phyloP scores from a whole-genome alignment of 2,113 vertebrate species.

The Paramisgurnus dabryanus region DNA sequence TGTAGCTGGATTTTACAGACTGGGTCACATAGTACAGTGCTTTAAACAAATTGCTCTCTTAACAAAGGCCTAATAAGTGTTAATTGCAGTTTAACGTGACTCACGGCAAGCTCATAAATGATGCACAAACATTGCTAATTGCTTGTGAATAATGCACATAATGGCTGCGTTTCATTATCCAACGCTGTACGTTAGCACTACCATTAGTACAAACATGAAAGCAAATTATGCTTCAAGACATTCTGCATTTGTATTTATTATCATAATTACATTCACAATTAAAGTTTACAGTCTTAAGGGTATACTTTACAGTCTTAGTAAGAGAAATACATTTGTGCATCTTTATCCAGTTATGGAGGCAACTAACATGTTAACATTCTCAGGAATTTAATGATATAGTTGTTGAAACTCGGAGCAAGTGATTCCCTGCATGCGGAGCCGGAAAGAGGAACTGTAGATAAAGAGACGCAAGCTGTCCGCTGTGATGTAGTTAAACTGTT shows the following conservation, averaged over 20 bases:
- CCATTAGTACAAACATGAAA: constrained; percentile 5
- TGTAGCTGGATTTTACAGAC: no score
- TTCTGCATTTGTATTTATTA: not conserved
- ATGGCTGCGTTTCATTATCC: constrained; percentile 18
- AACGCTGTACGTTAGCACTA: not conserved
- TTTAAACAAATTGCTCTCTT: constrained; percentile 12
- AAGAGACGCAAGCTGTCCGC: constrained; percentile 47
- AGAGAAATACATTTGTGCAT: no score
- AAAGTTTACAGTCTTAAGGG: no score
- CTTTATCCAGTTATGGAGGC: no score
- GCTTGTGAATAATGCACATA: constrained; percentile 34
- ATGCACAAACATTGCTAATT: constrained; percentile 13
- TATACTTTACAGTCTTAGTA: no score
- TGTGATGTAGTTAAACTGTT: constrained; percentile 56
- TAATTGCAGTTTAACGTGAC: not conserved
- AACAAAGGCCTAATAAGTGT: constrained; percentile 3
- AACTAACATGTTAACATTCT: not conserved
- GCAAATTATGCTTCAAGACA: not conserved
- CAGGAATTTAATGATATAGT: not conserved
- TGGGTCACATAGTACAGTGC: not conserved
- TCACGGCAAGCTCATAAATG: constrained; percentile 28
- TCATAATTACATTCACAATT: not conserved
- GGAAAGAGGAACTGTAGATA: constrained; percentile 30
- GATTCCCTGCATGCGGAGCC: not conserved
- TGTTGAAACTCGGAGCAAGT: constrained; percentile 6